A percentile compares a stretch with the other conserved stretches of the same genome.
Conservation (phyloP, 1,140 invertebrate genomes). For the Drosophila repletoides region DNA sequence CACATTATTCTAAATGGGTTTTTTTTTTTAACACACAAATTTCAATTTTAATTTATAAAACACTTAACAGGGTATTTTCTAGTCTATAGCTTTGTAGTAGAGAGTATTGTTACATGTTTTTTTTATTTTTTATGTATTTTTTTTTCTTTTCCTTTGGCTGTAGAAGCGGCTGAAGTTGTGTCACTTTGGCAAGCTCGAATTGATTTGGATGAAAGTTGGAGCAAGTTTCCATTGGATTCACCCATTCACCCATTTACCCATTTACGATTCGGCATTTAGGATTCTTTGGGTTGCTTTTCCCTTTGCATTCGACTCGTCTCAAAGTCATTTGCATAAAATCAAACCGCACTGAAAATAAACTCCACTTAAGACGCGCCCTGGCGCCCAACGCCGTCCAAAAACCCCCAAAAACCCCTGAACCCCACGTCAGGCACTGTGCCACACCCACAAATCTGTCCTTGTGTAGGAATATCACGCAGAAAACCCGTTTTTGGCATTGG, state of each 20-base stretch:
- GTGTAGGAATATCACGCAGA: conserved; percentile 7
- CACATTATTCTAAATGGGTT: too few relatives aligned
- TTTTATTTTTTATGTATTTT: conserved; percentile 6
- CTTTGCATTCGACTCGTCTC: conserved; percentile 20
- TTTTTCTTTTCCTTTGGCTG: not conserved
- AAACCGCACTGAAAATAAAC: conserved; percentile 76
- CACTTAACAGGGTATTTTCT: too few relatives aligned
- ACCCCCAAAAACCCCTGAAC: not conserved
- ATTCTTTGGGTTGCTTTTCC: conserved; percentile 1
- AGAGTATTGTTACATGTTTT: too few relatives aligned
- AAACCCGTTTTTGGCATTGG: not conserved
- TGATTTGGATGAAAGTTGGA: conserved; percentile 72
- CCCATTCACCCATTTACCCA: too few relatives aligned
- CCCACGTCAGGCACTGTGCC: not conserved
- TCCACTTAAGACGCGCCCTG: conserved; percentile 36
- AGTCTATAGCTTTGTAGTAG: too few relatives aligned
- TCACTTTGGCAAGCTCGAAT: conserved; percentile 75
- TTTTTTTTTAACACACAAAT: too few relatives aligned
- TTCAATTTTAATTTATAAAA: too few relatives aligned
- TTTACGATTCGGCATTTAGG: conserved; percentile 3
- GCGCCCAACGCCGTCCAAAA: conserved; percentile 7
- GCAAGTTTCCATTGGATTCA: conserved; percentile 13
- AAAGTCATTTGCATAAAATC: conserved; percentile 77
- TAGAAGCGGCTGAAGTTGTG: conserved; percentile 23
- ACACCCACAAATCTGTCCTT: not conserved